Conservation (phyloP, 2,113 vertebrate species). For the Uria lomvia region DNA sequence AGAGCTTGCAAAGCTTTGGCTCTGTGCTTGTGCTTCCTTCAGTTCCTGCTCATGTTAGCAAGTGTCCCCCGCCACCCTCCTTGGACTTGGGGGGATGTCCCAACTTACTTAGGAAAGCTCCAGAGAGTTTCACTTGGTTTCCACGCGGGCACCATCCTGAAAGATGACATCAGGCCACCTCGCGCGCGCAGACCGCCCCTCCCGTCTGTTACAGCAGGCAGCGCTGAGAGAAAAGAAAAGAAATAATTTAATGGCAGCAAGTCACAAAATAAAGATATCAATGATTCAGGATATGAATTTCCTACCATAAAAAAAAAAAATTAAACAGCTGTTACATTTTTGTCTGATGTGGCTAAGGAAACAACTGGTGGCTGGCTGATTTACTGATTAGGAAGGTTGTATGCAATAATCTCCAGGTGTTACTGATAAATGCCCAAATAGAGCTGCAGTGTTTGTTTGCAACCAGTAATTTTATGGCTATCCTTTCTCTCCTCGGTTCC, state of each 20-base stretch:
- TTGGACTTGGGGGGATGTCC: neutral
- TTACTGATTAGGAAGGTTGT: constrained; percentile 50
- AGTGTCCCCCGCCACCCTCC: neutral
- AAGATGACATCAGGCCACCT: neutral
- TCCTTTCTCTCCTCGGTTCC: constrained; percentile 2
- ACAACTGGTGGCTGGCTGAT: constrained; percentile 43
- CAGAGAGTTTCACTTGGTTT: neutral
- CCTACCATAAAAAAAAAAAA: constrained; percentile 57
- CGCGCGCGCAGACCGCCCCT: neutral
- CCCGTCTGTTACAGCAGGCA: neutral
- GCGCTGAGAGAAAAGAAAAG: neutral
- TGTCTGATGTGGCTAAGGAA: constrained; percentile 50
- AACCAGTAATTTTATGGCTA: constrained; percentile 60
- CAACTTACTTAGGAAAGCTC: neutral
- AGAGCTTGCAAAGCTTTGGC: neutral
- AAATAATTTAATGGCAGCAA: neutral
- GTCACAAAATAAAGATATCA: constrained; percentile 46
- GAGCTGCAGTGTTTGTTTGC: constrained; percentile 39
- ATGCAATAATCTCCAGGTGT: constrained; percentile 39
- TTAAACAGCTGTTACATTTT: constrained; percentile 70
- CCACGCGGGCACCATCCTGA: neutral
- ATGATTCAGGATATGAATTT: constrained; percentile 42
- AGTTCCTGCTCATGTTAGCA: neutral
- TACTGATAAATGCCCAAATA: constrained; percentile 34
- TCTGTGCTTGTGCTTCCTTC: neutral